Evolutionary conservation across 64 coral and sea anemone genomes (phyloP), one percentile per base, ranked within the genome.

Genomic region (Actinia equina): DNA sequence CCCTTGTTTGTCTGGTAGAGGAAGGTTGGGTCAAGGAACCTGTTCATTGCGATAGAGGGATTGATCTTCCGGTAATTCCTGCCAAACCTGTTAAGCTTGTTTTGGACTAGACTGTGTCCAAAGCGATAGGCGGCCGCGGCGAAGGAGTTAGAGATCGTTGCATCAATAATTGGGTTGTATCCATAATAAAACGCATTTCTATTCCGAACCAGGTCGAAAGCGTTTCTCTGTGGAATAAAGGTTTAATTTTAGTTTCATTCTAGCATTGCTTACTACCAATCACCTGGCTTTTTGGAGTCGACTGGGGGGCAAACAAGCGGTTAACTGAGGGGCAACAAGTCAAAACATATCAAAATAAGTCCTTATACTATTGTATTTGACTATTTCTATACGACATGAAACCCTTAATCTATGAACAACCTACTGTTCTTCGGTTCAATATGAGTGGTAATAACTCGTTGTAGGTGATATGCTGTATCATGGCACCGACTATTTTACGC

Each of bases 371-470:
- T 37, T 37, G 30, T 37, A 37, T 37, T 37, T 37, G 30, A 37
- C 30, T 37, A 37, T n/a, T n/a, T n/a, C n/a, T n/a, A n/a, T n/a
- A n/a, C n/a, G n/a, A n/a, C n/a, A n/a, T n/a, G n/a, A n/a, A n/a
- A 37, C 30, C 30, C 30, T 37, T 37, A 12, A 16, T 57, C 55
- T 57, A 57, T 14, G 55, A 25, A 0, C 30, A 52, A 82, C 92
- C 23, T 84, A 94, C 92, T 13, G 46, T 87, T 51, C 42, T 7
- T 15, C 42, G 2, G 62, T 86, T 87, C 49, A 94, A 63, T 59
- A 94, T 27, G 7, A 87, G n/a, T 4, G 92, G 92, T n/a, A 94
- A 82, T 23, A 94, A 90, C 88, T 94, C 92, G 18, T 87, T 90
- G 77, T 76, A 94, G 14, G 88, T 87, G 46, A 94, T 94, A 16